Conservation (phyloP, 2,888 invertebrate species). For the Blastobasis lacticolella region DNA sequence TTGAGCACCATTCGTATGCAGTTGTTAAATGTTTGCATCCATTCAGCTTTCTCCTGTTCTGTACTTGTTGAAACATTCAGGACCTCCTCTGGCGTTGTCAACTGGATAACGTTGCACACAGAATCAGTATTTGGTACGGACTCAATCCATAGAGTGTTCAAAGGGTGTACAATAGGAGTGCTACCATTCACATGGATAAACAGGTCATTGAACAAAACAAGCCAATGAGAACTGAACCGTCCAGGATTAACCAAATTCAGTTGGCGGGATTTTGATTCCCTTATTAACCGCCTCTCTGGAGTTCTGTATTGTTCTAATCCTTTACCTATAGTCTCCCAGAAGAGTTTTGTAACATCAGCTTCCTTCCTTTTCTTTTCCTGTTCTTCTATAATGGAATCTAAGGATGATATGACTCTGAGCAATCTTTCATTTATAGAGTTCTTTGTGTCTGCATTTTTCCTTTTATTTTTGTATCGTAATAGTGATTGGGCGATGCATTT, state of each 20-base stretch:
- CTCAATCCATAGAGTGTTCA: constrained; percentile 88
- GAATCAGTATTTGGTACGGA: constrained; percentile 78
- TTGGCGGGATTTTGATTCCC: constrained; percentile 83
- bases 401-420: constrained; percentile 73
- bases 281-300: constrained; percentile 81
- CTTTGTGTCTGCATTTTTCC: constrained; percentile 51
- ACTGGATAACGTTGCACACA: constrained; percentile 76
- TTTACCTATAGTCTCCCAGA: constrained; percentile 83
- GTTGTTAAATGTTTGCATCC: constrained; percentile 84
- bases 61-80: constrained; percentile 78
- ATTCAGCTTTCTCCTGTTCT: constrained; percentile 83
- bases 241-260: constrained; percentile 80
- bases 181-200: constrained; percentile 84
- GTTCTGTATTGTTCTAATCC: constrained; percentile 75
- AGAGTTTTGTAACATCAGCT: constrained; percentile 80
- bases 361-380: constrained; percentile 76
- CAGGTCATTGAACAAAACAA: constrained; percentile 87
- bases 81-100: constrained; percentile 86
- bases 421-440: constrained; percentile 68
- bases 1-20: constrained; percentile 81
- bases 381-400: constrained; percentile 77
- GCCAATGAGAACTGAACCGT: constrained; percentile 85
- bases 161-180: constrained; percentile 77
- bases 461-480: constrained; percentile 60
- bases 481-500: constrained; percentile 76